A percentile compares a stretch with the other conserved stretches of the same genome.
Evolutionary conservation across 35 echinoderm and acorn worm genomes (phyloP).

Genomic region (Strongylocentrotus purpuratus): DNA sequence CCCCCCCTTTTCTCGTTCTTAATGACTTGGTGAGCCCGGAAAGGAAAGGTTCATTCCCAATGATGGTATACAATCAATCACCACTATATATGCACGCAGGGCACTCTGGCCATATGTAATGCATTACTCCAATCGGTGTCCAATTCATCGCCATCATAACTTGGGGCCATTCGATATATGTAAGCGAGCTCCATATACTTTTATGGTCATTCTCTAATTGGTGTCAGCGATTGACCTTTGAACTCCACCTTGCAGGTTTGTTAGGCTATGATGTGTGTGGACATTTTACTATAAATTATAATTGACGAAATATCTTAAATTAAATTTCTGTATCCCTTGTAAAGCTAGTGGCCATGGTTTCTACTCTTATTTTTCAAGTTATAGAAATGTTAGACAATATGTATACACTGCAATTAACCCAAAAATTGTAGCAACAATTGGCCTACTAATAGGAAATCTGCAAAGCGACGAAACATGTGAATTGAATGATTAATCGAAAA

Average conservation of each 20-base stretch:
- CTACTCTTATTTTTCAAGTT: no score
- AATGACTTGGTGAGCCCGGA: neutral
- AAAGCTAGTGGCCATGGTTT: no score
- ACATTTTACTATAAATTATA: neutral
- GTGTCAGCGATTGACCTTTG: neutral
- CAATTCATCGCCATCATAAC: constrained; percentile 10
- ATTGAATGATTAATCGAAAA: no score
- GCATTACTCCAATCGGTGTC: neutral
- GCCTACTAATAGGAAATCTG: no score
- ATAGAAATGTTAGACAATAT: no score
- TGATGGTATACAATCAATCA: neutral
- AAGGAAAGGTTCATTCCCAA: neutral
- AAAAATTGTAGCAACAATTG: no score
- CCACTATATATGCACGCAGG: neutral
- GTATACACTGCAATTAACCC: no score
- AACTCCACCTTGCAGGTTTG: neutral
- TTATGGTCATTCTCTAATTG: constrained; percentile 11
- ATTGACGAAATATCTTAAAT: neutral
- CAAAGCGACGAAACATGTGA: no score
- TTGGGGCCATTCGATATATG: neutral
- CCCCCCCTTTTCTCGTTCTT: no score
- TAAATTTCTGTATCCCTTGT: no score
- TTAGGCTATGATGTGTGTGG: neutral
- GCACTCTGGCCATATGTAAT: neutral
- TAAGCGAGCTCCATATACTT: constrained; percentile 2